A percentile compares a stretch with the other conserved stretches of the same genome.
phyloP scores from a whole-genome alignment of 64 coral and sea anemone genomes.

The Pocillopora verrucosa region DNA sequence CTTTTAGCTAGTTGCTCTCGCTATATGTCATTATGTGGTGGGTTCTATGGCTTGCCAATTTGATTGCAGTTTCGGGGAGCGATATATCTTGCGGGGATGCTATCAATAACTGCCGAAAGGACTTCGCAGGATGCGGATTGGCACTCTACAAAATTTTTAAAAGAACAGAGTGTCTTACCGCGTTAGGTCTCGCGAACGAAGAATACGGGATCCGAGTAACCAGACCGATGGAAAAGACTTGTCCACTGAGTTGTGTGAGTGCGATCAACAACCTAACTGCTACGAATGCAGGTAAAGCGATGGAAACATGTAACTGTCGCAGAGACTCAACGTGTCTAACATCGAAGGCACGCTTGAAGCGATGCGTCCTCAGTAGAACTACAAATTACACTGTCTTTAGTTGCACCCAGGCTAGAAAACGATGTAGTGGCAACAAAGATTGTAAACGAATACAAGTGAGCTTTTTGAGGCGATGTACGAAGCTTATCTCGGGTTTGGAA shows the following conservation, averaged over 20 bases:
- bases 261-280: conserved; percentile 52
- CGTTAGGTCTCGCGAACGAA: conserved; percentile 28
- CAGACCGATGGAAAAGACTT: conserved; percentile 38
- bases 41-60: conserved; percentile 25
- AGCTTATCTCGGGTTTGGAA: conserved; percentile 44
- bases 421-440: conserved; percentile 12
- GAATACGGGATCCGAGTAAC: background rate
- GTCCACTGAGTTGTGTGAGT: conserved; percentile 16
- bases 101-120: background rate
- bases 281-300: background rate
- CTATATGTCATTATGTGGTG: background rate
- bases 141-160: conserved; percentile 3
- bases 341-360: conserved; percentile 34
- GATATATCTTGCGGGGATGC: background rate
- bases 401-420: conserved; percentile 22
- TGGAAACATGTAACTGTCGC: conserved; percentile 43
- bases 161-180: background rate
- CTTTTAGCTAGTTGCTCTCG: background rate
- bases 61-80: conserved; percentile 8
- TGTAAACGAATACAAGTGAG: conserved; percentile 7
- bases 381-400: conserved; percentile 33
- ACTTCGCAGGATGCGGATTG: background rate
- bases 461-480: conserved; percentile 38
- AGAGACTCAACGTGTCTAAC: conserved; percentile 45
- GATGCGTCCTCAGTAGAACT: conserved; percentile 18